Evolutionary conservation across 2,797 vertebrate genomes (phyloP).

Genomic region (Kryptolebias ocellatus): DNA sequence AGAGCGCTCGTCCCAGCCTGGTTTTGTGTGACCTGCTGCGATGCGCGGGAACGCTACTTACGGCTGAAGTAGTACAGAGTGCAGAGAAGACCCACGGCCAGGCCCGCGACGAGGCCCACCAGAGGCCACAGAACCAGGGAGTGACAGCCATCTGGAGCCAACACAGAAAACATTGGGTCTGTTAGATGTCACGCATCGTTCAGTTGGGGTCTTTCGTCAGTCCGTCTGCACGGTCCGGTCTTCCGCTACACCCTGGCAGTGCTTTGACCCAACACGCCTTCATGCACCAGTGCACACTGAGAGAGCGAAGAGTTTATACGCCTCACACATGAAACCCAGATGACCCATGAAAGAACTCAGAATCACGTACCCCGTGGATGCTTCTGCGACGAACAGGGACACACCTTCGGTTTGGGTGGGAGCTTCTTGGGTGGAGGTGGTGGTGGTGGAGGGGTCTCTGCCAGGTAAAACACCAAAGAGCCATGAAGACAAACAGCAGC

Average conservation of each 20-base stretch:
- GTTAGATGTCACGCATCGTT: background rate
- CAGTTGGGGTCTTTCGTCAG: no score
- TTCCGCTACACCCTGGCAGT: background rate
- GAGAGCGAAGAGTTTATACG: background rate
- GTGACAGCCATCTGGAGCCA: conserved; percentile 51
- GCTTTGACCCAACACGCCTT: no score
- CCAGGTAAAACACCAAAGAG: conserved; percentile 6
- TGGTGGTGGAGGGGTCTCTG: conserved; percentile 23
- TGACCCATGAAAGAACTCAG: background rate
- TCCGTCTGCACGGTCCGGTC: no score
- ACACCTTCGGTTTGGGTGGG: background rate
- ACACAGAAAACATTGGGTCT: conserved; percentile 5
- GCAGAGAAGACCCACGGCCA: conserved; percentile 59
- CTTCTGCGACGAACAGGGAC: background rate
- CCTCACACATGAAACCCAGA: no score
- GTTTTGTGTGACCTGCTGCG: no score
- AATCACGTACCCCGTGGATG: conserved; percentile 3
- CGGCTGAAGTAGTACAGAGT: conserved; percentile 79
- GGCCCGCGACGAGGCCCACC: conserved; percentile 46
- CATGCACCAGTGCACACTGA: background rate
- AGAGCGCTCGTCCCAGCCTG: no score
- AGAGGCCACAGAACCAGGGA: conserved; percentile 63
- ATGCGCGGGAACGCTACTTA: conserved; percentile 59
- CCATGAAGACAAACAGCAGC: background rate
- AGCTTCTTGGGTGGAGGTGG: background rate